phyloP scores from a whole-genome alignment of 2,113 vertebrate species.

The Sinosuthora webbiana region DNA sequence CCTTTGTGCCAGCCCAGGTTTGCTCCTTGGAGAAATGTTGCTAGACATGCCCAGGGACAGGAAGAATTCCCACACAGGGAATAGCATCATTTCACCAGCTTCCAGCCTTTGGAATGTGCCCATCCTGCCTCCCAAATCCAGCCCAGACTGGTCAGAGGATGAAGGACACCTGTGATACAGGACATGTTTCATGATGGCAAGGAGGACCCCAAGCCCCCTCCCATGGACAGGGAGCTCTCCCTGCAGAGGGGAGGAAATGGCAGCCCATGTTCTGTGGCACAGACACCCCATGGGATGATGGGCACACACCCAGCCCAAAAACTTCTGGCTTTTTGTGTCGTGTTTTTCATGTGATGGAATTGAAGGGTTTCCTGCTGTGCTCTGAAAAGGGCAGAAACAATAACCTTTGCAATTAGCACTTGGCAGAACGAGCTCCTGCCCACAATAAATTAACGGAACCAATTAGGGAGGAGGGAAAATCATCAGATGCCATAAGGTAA shows the following conservation, averaged over 20 bases:
- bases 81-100: not conserved
- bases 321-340: not conserved
- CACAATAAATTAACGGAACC: slow-evolving; percentile 33
- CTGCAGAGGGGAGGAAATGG: not conserved
- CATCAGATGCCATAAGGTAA: not conserved
- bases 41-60: not conserved
- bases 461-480: not conserved
- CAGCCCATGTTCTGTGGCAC: not conserved
- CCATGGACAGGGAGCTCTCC: not conserved
- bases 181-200: rapidly evolving
- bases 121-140: not conserved
- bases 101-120: not conserved
- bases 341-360: not conserved
- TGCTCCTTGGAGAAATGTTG: not conserved
- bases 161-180: not conserved
- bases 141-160: not conserved
- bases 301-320: not conserved
- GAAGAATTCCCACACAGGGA: not conserved
- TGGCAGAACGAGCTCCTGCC: slow-evolving; percentile 48
- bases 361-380: slow-evolving; percentile 35
- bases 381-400: slow-evolving; percentile 39
- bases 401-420: slow-evolving; percentile 60
- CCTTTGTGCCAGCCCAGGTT: not conserved
- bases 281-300: rapidly evolving
- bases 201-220: not conserved